These are phyloP conservation scores for Temnothorax curvispinosus DNA, from an alignment of 1,140 invertebrate species.

Conservation along the genomic window DNA sequence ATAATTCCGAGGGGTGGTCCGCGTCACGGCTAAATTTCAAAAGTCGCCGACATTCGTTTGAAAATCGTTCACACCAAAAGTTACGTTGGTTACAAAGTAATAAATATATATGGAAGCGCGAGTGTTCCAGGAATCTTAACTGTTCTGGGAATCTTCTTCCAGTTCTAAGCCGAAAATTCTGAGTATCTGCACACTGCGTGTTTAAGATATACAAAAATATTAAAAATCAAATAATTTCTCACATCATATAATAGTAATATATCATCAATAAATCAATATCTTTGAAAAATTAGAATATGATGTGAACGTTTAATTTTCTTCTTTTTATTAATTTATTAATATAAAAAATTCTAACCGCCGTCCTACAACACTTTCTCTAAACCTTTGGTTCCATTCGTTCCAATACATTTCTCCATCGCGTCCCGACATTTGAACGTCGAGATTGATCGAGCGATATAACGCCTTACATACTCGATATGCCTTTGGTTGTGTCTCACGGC, in stretches of 20 bases:
- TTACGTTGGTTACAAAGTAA: constrained; percentile 47
- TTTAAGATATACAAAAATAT: neutral
- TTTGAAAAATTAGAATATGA: neutral
- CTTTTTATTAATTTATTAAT: neutral
- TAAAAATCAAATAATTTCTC: neutral
- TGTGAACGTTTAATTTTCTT: neutral
- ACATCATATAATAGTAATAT: neutral
- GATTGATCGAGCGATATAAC: constrained; percentile 46
- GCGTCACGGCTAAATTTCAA: constrained; percentile 70
- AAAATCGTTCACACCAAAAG: neutral
- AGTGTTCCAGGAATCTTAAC: constrained; percentile 21
- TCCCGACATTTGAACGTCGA: constrained; percentile 37
- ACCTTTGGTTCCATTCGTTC: constrained; percentile 38
- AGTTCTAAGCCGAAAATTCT: neutral
- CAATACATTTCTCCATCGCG: constrained; percentile 25
- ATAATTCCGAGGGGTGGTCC: constrained; percentile 20
- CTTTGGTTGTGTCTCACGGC: neutral
- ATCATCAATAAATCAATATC: neutral
- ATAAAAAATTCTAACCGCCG: neutral
- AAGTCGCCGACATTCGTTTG: constrained; percentile 6
- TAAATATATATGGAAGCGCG: neutral
- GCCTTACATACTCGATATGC: constrained; percentile 9
- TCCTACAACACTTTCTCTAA: constrained; percentile 23
- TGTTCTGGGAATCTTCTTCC: constrained; percentile 62
- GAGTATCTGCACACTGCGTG: neutral